Conservation (phyloP, 1,140 invertebrate species). For the Helicoverpa armigera region DNA sequence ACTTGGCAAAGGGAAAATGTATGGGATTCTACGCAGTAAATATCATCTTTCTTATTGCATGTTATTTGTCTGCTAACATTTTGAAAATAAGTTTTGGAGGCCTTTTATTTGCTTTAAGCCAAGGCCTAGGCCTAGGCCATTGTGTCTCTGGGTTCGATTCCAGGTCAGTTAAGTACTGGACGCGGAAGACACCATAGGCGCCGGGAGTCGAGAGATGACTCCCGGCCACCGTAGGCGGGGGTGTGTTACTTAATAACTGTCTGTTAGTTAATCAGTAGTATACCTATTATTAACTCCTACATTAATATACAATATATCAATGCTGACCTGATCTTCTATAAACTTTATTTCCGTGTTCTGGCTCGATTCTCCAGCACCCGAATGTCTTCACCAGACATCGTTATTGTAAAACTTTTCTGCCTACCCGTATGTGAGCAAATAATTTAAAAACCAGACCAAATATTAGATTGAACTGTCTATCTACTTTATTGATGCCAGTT, state of each 20-base stretch:
- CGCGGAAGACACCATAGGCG: too few relatives aligned
- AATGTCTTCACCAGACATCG: conserved; percentile 26
- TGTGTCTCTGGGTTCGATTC: too few relatives aligned
- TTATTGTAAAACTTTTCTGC: conserved; percentile 40
- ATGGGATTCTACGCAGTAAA: background rate
- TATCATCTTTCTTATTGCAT: background rate
- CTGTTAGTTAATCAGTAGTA: too few relatives aligned
- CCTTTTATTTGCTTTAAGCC: too few relatives aligned
- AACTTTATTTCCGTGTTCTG: background rate
- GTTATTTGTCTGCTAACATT: background rate
- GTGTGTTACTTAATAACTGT: too few relatives aligned
- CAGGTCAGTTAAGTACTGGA: too few relatives aligned
- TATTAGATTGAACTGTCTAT: conserved; percentile 14
- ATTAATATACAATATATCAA: too few relatives aligned
- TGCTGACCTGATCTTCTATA: background rate
- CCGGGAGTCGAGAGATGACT: too few relatives aligned
- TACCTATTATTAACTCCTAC: too few relatives aligned
- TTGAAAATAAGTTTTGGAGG: background rate
- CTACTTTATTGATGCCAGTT: background rate
- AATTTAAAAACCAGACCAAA: conserved; percentile 9
- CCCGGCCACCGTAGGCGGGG: too few relatives aligned
- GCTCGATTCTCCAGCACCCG: conserved; percentile 8
- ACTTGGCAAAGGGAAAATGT: background rate
- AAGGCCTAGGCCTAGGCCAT: too few relatives aligned
- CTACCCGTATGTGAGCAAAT: background rate